Evolutionary conservation across 2,888 invertebrate species (phyloP).

Genomic region (Zygothrica quintamaculata): DNA sequence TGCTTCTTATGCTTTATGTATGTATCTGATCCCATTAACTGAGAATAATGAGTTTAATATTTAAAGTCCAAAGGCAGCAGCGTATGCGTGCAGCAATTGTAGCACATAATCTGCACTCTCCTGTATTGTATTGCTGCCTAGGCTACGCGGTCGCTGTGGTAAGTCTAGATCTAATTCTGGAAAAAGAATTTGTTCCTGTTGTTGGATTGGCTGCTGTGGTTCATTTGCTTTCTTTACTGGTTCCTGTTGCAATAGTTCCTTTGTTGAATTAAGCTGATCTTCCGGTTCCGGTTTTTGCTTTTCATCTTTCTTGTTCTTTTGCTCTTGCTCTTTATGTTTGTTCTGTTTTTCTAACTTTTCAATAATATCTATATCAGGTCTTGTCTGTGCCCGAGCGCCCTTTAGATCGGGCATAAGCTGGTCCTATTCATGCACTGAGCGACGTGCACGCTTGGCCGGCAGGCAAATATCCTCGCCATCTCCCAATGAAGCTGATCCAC

Average conservation of each 20-base stretch:
- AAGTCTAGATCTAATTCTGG: slow-evolving; percentile 56
- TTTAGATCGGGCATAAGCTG: slow-evolving; percentile 63
- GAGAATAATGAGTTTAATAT: background rate
- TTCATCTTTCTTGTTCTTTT: background rate
- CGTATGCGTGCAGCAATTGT: slow-evolving; percentile 65
- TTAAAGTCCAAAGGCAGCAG: slow-evolving; percentile 67
- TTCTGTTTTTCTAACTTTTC: background rate
- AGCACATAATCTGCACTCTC: slow-evolving; percentile 70
- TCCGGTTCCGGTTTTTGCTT: background rate
- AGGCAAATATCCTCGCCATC: slow-evolving; percentile 80
- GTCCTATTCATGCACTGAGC: slow-evolving; percentile 81
- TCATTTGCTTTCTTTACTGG: slow-evolving; percentile 9
- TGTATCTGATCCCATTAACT: too few relatives aligned
- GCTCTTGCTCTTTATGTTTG: background rate
- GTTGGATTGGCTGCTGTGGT: slow-evolving; percentile 23
- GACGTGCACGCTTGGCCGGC: slow-evolving; percentile 82
- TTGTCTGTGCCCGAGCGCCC: slow-evolving; percentile 48
- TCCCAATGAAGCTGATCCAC: slow-evolving; percentile 69
- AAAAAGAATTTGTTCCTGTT: slow-evolving; percentile 9
- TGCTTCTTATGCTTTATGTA: slow-evolving; percentile 4
- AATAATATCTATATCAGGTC: background rate
- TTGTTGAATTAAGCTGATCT: slow-evolving; percentile 1
- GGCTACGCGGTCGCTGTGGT: slow-evolving; percentile 57
- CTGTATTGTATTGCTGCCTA: slow-evolving; percentile 67
- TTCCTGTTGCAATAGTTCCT: slow-evolving; percentile 4